Evolutionary conservation across 1,140 invertebrate genomes (phyloP).

Genomic region (Gryllus bimaculatus): DNA sequence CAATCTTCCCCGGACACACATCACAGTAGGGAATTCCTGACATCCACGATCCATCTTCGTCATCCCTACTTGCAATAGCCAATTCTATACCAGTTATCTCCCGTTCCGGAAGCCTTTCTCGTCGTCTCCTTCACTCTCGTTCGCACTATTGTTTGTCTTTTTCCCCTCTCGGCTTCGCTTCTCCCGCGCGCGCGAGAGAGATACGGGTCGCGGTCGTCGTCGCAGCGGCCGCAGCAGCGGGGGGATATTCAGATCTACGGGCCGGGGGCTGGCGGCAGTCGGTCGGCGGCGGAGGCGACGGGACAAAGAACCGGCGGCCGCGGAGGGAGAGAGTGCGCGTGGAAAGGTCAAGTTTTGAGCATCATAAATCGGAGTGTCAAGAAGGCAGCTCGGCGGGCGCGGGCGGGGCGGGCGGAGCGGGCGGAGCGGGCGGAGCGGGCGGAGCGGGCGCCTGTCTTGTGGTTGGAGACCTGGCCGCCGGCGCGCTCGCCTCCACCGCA

Average conservation of each 20-base stretch:
- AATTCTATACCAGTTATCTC: conserved; percentile 8
- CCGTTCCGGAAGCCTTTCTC: neutral
- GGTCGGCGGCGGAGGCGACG: too few species aligned
- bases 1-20: neutral
- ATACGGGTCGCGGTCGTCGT: neutral
- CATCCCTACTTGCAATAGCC: neutral
- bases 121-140: neutral
- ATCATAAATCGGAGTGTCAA: conserved; percentile 10
- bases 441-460: too few species aligned
- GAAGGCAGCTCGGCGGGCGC: neutral
- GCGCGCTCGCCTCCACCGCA: too few species aligned
- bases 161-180: neutral
- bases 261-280: neutral
- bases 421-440: too few species aligned
- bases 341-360: neutral
- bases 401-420: too few species aligned
- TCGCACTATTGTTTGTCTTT: too few species aligned
- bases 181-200: neutral
- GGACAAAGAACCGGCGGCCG: neutral
- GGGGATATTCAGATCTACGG: neutral
- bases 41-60: conserved; percentile 19
- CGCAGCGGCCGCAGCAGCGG: too few species aligned
- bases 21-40: neutral
- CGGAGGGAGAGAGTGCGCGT: neutral
- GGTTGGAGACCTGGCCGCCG: too few species aligned